These are phyloP conservation scores for Epinotia brunnichana DNA, from an alignment of 2,888 invertebrate genomes.

Conservation along the genomic window DNA sequence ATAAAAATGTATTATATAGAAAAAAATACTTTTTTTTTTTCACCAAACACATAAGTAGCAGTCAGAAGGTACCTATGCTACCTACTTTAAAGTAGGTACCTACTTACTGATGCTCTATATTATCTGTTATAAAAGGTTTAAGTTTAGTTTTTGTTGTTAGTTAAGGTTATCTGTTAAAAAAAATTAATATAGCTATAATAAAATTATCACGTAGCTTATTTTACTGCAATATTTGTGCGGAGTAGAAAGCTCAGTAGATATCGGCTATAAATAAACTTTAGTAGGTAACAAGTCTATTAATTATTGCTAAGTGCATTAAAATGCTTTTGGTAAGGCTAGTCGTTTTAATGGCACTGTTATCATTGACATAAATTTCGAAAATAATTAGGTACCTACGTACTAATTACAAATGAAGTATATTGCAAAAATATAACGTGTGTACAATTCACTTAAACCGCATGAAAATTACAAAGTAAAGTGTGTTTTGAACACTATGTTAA, in stretches of 20 bases:
- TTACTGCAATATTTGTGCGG: conserved; percentile 5
- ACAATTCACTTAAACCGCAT: too few relatives aligned
- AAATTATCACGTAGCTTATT: neutral
- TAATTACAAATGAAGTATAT: too few relatives aligned
- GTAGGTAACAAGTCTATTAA: conserved; percentile 26
- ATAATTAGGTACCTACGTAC: neutral
- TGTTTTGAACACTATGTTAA: neutral
- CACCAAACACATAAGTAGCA: too few relatives aligned
- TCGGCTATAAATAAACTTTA: neutral
- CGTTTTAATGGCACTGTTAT: conserved; percentile 16
- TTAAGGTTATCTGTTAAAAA: too few relatives aligned
- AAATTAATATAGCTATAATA: neutral
- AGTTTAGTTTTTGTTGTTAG: too few relatives aligned
- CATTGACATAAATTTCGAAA: conserved; percentile 13
- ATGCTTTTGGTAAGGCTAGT: conserved; percentile 18
- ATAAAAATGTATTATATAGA: too few relatives aligned
- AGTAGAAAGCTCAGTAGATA: conserved; percentile 6
- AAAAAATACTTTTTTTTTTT: too few relatives aligned
- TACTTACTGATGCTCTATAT: neutral
- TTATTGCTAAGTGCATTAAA: conserved; percentile 15
- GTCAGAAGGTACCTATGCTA: too few relatives aligned
- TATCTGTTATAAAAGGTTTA: neutral
- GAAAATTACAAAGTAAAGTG: too few relatives aligned
- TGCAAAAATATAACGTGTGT: too few relatives aligned
- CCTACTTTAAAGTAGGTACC: too few relatives aligned